Evolutionary conservation across 53 echinoderm and acorn worm species (phyloP), one percentile per base, ranked within the genome.

Genomic region (Holothuria scabra): DNA sequence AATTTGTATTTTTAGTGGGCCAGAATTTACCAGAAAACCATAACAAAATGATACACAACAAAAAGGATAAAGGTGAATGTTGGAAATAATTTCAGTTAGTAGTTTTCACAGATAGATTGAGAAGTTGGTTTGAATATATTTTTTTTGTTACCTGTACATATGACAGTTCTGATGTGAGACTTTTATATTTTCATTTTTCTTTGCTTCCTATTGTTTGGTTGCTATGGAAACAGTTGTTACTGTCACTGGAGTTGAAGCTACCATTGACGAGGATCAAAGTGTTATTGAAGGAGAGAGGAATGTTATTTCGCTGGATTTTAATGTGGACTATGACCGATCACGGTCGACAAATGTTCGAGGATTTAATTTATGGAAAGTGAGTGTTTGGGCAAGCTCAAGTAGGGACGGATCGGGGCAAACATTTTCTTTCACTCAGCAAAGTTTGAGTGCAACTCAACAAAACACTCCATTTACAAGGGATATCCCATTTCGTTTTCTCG

Each of bases 311-410:
- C 34, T 96, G 4, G 83, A 86, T 59, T 49, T 93, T 60, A 46
- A 91, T 34, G 81, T 96, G 29, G 85, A 74, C n/a, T 85, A 85
- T 66, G 78, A 85, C 33, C 83, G 75, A 28, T 75, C 28, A 16
- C 31, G 59, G 24, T 66, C 83, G 19, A 87, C 92, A 8, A 48
- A 83, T 38, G 90, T 95, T 20, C 82, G 65, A 64, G 99, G 99
- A 28, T 81, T 76, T 57, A 86, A 60, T n/a, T 85, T 97, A 2
- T 97, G 99, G 99, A 68, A 86, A 84, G 84, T 97, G 64, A 85
- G 87, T 52, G 83, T 91, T 46, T 94, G 91, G 91, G 89, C 85
- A 22, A 95, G 88, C 30, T 29, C 46, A n/a, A 70, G 83, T 60
- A 30, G 83, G 33, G 84, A 72, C 48, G 94, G 94, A 0, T 79